A percentile compares a stretch with the other conserved stretches of the same genome.
phyloP scores from a whole-genome alignment of 37 sponge, comb jelly and placozoan genomes.

The Lycopodina hypogea region DNA sequence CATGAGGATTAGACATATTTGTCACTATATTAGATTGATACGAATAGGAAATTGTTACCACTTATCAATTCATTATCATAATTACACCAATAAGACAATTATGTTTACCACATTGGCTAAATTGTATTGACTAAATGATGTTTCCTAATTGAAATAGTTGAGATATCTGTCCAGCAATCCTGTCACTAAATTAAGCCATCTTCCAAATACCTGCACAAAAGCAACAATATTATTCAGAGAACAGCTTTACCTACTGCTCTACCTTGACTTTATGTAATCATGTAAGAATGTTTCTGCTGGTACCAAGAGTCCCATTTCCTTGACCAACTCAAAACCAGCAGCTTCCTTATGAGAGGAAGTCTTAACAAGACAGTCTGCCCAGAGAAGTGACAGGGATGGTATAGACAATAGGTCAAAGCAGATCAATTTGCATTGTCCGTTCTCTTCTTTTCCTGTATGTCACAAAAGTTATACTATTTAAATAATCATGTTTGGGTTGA shows the following conservation, averaged over 20 bases:
- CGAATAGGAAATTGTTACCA: too few species aligned
- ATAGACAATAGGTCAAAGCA: not conserved
- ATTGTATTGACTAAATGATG: not conserved
- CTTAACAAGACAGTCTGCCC: not conserved
- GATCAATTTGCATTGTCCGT: not conserved
- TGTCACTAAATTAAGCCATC: not conserved
- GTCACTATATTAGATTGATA: not conserved
- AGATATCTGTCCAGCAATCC: conserved; percentile 12
- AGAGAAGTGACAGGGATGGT: not conserved
- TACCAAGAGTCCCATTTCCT: not conserved
- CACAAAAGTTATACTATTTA: not conserved
- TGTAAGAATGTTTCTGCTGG: not conserved
- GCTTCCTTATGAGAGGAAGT: not conserved
- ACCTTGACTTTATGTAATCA: conserved; percentile 3
- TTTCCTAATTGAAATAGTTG: not conserved
- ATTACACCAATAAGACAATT: too few species aligned
- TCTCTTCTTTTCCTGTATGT: not conserved
- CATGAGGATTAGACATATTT: conserved; percentile 19
- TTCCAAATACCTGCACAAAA: conserved; percentile 5
- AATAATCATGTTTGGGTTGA: not conserved
- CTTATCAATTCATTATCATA: not conserved
- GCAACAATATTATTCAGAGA: not conserved
- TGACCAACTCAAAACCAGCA: not conserved
- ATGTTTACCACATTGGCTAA: not conserved
- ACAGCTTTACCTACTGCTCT: not conserved